Conservation (phyloP, 2,113 vertebrate species). For the Platanista minor region DNA sequence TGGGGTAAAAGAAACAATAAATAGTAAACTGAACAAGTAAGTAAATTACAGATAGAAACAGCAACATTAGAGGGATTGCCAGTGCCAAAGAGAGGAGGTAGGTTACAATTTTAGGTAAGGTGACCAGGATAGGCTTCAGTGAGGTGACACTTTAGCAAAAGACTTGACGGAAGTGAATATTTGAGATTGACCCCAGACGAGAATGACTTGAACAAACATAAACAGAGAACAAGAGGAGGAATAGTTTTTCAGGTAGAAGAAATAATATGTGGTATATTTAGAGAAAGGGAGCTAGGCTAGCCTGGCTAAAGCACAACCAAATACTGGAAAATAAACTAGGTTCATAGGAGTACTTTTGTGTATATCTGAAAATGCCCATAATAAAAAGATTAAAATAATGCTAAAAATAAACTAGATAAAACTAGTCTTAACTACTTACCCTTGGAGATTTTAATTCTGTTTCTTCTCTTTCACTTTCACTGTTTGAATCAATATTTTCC, state of each 20-base stretch:
- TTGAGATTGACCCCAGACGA: neutral
- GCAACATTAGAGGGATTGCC: neutral
- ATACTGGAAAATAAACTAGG: neutral
- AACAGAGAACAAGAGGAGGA: neutral
- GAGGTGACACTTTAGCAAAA: neutral
- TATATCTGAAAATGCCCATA: neutral
- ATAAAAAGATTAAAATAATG: neutral
- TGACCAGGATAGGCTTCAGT: neutral
- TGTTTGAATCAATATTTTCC: constrained; percentile 83
- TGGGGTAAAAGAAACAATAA: neutral
- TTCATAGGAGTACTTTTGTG: neutral
- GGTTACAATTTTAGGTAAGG: neutral
- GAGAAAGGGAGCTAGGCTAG: neutral
- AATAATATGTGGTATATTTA: neutral
- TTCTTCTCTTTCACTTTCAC: constrained; percentile 88
- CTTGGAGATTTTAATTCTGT: constrained; percentile 85
- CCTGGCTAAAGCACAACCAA: neutral
- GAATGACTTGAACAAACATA: neutral
- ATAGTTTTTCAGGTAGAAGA: neutral
- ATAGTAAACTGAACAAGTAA: neutral
- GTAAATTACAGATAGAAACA: neutral
- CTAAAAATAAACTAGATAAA: constrained; percentile 9
- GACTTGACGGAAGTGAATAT: neutral
- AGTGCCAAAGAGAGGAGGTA: neutral
- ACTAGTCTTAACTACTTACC: constrained; percentile 80